phyloP scores from a whole-genome alignment of 2,888 invertebrate genomes.

The Tipula vernalis region DNA sequence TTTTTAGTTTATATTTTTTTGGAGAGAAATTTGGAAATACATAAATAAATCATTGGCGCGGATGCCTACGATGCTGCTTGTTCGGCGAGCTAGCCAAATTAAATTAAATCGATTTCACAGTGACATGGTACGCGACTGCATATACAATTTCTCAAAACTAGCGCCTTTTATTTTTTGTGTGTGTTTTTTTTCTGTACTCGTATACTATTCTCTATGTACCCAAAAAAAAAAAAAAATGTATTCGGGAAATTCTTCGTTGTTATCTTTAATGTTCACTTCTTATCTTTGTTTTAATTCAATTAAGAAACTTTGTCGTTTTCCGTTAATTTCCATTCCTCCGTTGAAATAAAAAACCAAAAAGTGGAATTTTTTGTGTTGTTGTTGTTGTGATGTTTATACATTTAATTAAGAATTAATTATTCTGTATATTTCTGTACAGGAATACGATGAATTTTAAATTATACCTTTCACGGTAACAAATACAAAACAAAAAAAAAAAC shows the following conservation, averaged over 20 bases:
- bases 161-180: no score
- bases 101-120: background rate
- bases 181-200: background rate
- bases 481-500: background rate
- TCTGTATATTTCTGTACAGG: background rate
- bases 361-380: background rate
- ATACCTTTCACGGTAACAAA: background rate
- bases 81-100: background rate
- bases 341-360: background rate
- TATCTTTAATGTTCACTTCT: background rate
- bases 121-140: background rate
- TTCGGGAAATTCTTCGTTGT: background rate
- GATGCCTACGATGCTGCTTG: background rate
- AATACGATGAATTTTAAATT: background rate
- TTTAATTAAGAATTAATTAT: constrained; percentile 4
- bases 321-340: background rate
- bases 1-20: background rate
- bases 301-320: constrained; percentile 4
- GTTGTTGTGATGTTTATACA: background rate
- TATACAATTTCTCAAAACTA: background rate
- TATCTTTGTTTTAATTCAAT: background rate
- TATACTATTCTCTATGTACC: background rate
- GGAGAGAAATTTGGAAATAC: background rate
- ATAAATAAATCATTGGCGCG: background rate
- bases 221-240: background rate